Percentiles rank a stretch among this genome's conserved stretches.
These are phyloP conservation scores for Patella depressa DNA, from an alignment of 2,888 invertebrate species.

Conservation along the genomic window DNA sequence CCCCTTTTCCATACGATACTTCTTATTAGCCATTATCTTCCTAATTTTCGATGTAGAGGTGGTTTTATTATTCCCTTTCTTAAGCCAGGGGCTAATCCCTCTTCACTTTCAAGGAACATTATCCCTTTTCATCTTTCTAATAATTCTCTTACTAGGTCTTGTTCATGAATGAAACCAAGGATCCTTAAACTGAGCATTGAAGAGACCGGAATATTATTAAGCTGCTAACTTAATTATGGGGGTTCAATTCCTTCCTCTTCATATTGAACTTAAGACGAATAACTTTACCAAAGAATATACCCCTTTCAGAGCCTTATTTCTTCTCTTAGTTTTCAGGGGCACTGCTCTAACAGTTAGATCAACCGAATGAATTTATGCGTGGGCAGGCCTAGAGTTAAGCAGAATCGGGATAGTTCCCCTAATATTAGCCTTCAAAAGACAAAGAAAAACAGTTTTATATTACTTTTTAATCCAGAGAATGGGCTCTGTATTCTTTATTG, in stretches of 20 bases:
- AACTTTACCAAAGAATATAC: too few species aligned
- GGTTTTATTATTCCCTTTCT: conserved; percentile 76
- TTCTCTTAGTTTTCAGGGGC: too few species aligned
- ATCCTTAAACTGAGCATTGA: conserved; percentile 23
- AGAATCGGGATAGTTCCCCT: too few species aligned
- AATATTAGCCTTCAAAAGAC: too few species aligned
- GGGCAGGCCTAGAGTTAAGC: too few species aligned
- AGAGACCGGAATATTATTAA: background rate
- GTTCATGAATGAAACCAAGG: conserved; percentile 33
- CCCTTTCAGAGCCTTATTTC: too few species aligned
- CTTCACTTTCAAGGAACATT: background rate
- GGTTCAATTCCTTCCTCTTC: background rate
- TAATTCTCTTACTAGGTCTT: conserved; percentile 25
- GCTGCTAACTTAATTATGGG: too few species aligned
- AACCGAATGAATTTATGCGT: too few species aligned
- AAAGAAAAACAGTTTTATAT: too few species aligned
- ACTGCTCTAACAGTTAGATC: too few species aligned
- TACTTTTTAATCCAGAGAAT: too few species aligned
- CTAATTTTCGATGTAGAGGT: conserved; percentile 84
- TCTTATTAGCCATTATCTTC: conserved; percentile 79
- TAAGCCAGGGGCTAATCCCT: background rate
- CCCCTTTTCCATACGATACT: conserved; percentile 78
- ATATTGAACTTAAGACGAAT: background rate
- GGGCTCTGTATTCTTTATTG: too few species aligned
- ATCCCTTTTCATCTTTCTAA: conserved; percentile 16